Percentiles rank a stretch among this genome's conserved stretches.
phyloP scores from a whole-genome alignment of 92 coral and sea anemone species.

The Micromussa lordhowensis region DNA sequence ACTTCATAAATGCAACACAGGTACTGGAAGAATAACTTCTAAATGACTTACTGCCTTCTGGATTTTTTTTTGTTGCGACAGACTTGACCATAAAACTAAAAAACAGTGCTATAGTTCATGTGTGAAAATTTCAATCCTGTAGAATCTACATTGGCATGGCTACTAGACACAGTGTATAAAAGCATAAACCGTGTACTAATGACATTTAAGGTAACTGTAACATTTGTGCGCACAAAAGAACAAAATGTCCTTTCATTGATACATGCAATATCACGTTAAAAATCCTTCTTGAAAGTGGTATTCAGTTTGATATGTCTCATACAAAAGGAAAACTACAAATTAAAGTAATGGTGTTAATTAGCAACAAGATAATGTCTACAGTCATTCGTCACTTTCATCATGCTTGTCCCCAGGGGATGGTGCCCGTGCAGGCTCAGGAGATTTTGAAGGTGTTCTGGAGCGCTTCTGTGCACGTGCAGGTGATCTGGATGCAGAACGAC shows the following conservation, averaged over 20 bases:
- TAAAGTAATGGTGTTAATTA: not conserved
- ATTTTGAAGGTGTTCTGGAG: slow-evolving; percentile 32
- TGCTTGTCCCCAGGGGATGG: slow-evolving; percentile 35
- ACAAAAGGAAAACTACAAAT: not conserved
- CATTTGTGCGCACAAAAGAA: not conserved
- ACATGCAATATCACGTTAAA: not conserved
- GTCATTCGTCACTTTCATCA: slow-evolving; percentile 40
- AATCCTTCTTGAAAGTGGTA: not conserved
- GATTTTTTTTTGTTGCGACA: not conserved
- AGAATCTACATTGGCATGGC: not conserved
- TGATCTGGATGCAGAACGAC: slow-evolving; percentile 67
- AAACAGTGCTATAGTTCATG: not conserved
- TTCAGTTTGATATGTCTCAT: not conserved
- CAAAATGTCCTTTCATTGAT: not conserved
- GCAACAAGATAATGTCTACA: not conserved
- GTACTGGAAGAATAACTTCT: too few species aligned
- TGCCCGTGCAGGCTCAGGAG: slow-evolving; percentile 25
- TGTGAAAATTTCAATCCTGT: not conserved
- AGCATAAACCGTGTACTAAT: not conserved
- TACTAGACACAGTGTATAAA: not conserved
- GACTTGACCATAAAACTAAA: not conserved
- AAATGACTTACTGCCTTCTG: not conserved
- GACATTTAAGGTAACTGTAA: not conserved
- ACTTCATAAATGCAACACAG: not conserved
- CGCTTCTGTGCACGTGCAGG: slow-evolving; percentile 48